A percentile compares a stretch with the other conserved stretches of the same genome.
phyloP scores from a whole-genome alignment of 2,113 vertebrate genomes.

The Perognathus longimembris region DNA sequence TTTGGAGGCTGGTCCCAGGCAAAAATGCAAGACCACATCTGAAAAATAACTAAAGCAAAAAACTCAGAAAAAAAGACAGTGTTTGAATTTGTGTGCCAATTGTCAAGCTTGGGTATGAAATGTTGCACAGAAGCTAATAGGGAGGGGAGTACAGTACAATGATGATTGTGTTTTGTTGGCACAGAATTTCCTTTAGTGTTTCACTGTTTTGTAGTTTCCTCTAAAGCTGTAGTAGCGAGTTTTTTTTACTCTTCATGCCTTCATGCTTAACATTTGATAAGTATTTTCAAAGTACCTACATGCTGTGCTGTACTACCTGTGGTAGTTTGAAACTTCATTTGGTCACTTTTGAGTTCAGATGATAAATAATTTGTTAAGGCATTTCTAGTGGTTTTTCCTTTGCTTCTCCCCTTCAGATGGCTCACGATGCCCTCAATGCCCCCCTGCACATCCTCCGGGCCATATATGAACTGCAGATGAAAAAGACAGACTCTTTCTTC shows the following conservation, averaged over 20 bases:
- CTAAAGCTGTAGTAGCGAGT: neutral
- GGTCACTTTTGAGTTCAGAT: neutral
- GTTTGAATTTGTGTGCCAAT: neutral
- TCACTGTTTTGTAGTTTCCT: neutral
- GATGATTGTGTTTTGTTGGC: neutral
- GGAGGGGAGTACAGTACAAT: neutral
- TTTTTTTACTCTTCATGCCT: neutral
- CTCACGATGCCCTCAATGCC: slow-evolving; percentile 96
- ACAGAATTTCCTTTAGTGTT: neutral
- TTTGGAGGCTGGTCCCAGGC: too few species aligned
- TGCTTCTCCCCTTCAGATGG: slow-evolving; percentile 89
- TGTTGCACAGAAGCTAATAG: neutral
- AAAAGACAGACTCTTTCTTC: slow-evolving; percentile 96
- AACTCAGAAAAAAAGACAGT: neutral
- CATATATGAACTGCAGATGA: slow-evolving; percentile 98
- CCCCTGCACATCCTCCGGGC: slow-evolving; percentile 96
- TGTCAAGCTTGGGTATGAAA: neutral
- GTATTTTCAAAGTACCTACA: neutral
- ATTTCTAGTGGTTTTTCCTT: neutral
- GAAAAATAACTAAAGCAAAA: neutral
- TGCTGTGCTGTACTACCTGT: neutral
- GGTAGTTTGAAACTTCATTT: neutral
- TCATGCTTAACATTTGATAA: slow-evolving; percentile 8
- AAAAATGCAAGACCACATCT: neutral
- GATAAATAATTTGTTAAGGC: neutral